Conservation (phyloP, 2,797 vertebrate species). For the Notolabrus celidotus region DNA sequence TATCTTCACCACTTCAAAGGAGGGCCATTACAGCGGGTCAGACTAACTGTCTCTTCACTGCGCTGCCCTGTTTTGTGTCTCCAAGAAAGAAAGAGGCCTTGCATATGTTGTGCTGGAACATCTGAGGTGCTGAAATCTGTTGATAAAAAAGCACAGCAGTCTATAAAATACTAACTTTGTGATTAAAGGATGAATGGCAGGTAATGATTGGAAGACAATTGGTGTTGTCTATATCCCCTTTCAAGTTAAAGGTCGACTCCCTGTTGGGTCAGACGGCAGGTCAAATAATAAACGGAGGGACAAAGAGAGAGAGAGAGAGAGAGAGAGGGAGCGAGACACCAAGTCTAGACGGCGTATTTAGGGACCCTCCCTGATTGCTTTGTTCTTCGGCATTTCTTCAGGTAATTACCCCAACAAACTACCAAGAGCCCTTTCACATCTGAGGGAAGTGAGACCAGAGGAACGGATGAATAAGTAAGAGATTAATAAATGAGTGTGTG, state of each 20-base stretch:
- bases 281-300: slow-evolving; percentile 76
- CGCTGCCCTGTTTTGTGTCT: slow-evolving; percentile 69
- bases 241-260: slow-evolving; percentile 67
- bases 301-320: slow-evolving; percentile 75
- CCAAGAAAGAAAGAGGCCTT: slow-evolving; percentile 5
- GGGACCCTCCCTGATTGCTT: slow-evolving; percentile 83
- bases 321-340: slow-evolving; percentile 77
- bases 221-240: slow-evolving; percentile 62
- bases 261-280: slow-evolving; percentile 70
- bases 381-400: slow-evolving; percentile 84
- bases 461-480: slow-evolving; percentile 35
- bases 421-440: slow-evolving; percentile 67
- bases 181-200: slow-evolving; percentile 55
- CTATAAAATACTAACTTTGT: slow-evolving; percentile 15
- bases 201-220: slow-evolving; percentile 57
- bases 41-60: slow-evolving; percentile 77
- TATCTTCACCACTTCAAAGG: slow-evolving; percentile 83
- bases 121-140: slow-evolving; percentile 42
- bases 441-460: slow-evolving; percentile 45
- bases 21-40: slow-evolving; percentile 73
- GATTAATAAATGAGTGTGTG: slow-evolving; percentile 13
- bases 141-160: slow-evolving; percentile 7
- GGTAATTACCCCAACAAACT: slow-evolving; percentile 85
- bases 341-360: slow-evolving; percentile 86
- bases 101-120: slow-evolving; percentile 18